Percentiles rank a stretch among this genome's conserved stretches.
Evolutionary conservation across 2,888 invertebrate genomes (phyloP).

Genomic region (Branchipolynoe longqiensis): DNA sequence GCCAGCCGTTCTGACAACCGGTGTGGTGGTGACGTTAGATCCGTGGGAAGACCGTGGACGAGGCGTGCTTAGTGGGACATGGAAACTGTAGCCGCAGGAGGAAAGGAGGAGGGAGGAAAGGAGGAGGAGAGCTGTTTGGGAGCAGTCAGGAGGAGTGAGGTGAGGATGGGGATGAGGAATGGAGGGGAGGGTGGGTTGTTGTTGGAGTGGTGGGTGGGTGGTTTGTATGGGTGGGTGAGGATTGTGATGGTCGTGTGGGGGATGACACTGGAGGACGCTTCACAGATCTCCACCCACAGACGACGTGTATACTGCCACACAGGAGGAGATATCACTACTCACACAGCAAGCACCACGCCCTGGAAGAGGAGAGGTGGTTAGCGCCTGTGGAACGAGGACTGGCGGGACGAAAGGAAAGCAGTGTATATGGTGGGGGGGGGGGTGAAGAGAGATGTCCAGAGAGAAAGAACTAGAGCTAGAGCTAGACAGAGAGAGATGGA

Average conservation of each 20-base stretch:
- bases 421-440: background rate
- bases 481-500: slow-evolving; percentile 4
- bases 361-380: background rate
- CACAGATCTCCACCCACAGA: background rate
- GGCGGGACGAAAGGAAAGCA: slow-evolving; percentile 15
- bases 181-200: background rate
- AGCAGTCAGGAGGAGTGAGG: background rate
- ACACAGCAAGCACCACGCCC: background rate
- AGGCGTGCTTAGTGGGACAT: too few relatives aligned
- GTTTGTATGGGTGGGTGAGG: background rate
- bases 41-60: too few relatives aligned
- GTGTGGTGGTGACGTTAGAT: too few relatives aligned
- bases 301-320: too few relatives aligned
- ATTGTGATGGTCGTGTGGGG: background rate
- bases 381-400: too few relatives aligned
- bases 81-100: too few relatives aligned
- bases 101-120: too few relatives aligned
- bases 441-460: background rate
- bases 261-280: background rate
- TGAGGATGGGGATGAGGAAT: slow-evolving; percentile 16
- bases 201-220: background rate
- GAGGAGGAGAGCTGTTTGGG: too few relatives aligned
- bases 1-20: too few relatives aligned
- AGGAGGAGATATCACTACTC: too few relatives aligned
- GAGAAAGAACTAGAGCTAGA: background rate